Evolutionary conservation across 2,113 vertebrate genomes (phyloP).

Genomic region (Aphelocoma coerulescens): DNA sequence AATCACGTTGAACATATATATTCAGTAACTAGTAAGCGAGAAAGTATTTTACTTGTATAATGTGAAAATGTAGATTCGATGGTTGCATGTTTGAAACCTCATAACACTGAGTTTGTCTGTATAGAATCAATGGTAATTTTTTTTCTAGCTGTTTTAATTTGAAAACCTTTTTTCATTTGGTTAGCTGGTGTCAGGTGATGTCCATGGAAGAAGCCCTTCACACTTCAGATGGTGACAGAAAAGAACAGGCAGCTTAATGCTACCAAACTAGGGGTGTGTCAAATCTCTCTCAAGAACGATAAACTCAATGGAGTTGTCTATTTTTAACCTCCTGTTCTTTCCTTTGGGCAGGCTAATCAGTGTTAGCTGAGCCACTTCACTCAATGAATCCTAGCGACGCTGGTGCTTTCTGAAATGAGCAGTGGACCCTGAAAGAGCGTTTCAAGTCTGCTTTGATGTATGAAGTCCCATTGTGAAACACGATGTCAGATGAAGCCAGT

Average conservation of each 20-base stretch:
- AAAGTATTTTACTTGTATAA: not conserved
- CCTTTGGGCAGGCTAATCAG: conserved; percentile 74
- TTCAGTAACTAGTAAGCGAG: not conserved
- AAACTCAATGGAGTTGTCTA: conserved; percentile 85
- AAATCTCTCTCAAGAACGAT: conserved; percentile 74
- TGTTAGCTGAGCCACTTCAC: conserved; percentile 66
- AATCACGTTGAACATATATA: not conserved
- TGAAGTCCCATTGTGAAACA: conserved; percentile 6
- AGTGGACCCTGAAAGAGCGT: not conserved
- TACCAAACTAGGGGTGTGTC: conserved; percentile 83
- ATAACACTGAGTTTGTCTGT: not conserved
- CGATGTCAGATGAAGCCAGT: conserved; percentile 70
- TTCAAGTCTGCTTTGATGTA: not conserved
- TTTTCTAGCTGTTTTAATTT: conserved; percentile 22
- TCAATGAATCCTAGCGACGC: conserved; percentile 64
- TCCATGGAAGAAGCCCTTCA: conserved; percentile 26
- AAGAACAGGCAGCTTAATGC: conserved; percentile 64
- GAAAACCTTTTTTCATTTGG: conserved; percentile 29
- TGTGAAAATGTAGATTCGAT: not conserved
- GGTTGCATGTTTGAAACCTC: not conserved
- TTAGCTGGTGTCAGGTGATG: conserved; percentile 49
- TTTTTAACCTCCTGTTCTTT: conserved; percentile 87
- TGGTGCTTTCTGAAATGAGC: conserved; percentile 48
- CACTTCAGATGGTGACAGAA: conserved; percentile 67
- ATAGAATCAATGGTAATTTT: not conserved